These are phyloP conservation scores for Ips typographus DNA, from an alignment of 1,140 invertebrate genomes.

Conservation along the genomic window DNA sequence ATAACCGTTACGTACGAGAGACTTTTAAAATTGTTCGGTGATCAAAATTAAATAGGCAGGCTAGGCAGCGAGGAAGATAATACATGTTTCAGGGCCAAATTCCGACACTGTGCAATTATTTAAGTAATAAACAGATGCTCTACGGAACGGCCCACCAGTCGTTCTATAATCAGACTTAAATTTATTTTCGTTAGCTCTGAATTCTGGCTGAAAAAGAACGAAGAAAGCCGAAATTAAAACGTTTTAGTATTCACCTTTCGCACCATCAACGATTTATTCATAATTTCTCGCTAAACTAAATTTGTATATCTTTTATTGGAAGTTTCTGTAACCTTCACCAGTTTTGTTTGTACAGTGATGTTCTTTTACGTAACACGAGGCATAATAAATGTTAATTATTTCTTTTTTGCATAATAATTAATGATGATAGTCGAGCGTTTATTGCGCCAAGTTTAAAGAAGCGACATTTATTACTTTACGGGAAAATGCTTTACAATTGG, in stretches of 20 bases:
- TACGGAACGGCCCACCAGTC: constrained; percentile 14
- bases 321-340: constrained; percentile 26
- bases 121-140: constrained; percentile 34
- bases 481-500: constrained; percentile 20
- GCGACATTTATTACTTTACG: constrained; percentile 21
- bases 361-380: constrained; percentile 31
- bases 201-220: constrained; percentile 4
- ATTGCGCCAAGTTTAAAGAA: constrained; percentile 29
- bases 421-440: constrained; percentile 31
- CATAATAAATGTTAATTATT: constrained; percentile 36
- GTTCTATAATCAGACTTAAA: constrained; percentile 22
- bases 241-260: constrained; percentile 21
- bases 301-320: constrained; percentile 28
- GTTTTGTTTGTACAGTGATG: constrained; percentile 28
- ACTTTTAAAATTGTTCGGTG: constrained; percentile 17
- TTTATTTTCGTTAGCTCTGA: constrained; percentile 22
- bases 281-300: constrained; percentile 31
- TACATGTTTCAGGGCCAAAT: constrained; percentile 35
- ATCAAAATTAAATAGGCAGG: constrained; percentile 20
- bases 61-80: constrained; percentile 32
- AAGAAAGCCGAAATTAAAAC: constrained; percentile 14
- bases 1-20: constrained; percentile 17
- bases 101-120: constrained; percentile 30
- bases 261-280: constrained; percentile 27
- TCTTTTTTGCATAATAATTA: constrained; percentile 34